Evolutionary conservation across 92 coral and sea anemone species (phyloP).

Genomic region (Phenganax stokvisi): DNA sequence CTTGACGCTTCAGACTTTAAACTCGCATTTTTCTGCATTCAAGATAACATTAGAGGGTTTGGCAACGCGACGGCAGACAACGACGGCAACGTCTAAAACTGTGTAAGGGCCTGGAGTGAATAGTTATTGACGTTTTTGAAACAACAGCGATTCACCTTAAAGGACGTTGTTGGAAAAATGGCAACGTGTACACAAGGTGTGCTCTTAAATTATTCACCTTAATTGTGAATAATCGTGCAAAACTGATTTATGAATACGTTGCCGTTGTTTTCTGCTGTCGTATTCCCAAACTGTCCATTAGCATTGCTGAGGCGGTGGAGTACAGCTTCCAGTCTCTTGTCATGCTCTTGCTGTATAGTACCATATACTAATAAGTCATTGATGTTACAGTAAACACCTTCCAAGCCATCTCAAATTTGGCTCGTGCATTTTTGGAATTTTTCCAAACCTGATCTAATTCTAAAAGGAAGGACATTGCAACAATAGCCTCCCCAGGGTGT

Average conservation of each 20-base stretch:
- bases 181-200: too few species aligned
- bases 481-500: constrained; percentile 56
- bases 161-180: too few species aligned
- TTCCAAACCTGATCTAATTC: not conserved
- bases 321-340: not conserved
- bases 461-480: too few species aligned
- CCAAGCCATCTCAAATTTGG: not conserved
- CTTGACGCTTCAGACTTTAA: not conserved
- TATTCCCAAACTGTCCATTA: too few species aligned
- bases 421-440: not conserved
- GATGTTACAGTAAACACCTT: not conserved
- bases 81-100: too few species aligned
- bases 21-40: not conserved
- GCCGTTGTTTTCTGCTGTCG: too few species aligned
- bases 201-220: not conserved
- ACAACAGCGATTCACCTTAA: too few species aligned
- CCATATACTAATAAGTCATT: not conserved
- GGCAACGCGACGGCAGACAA: too few species aligned
- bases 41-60: not conserved
- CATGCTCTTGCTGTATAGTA: not conserved
- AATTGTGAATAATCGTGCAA: not conserved
- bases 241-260: too few species aligned
- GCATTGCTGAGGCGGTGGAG: too few species aligned
- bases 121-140: too few species aligned
- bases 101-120: too few species aligned